phyloP scores from a whole-genome alignment of 2,113 vertebrate genomes.

The Willisornis vidua region DNA sequence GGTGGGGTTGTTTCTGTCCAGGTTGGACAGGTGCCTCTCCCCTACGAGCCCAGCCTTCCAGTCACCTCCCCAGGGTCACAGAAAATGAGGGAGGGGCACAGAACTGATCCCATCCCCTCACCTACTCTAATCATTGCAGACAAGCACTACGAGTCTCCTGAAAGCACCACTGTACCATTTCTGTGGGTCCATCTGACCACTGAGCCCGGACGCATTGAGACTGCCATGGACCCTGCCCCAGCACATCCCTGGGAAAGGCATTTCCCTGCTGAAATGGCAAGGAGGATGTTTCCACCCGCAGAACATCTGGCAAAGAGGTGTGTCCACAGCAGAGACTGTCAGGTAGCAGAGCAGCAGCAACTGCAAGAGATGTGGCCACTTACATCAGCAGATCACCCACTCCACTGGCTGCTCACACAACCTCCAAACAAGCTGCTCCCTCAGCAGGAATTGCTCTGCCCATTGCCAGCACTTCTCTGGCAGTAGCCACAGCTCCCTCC shows the following conservation, averaged over 20 bases:
- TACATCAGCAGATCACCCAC: not conserved
- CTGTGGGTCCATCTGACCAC: not conserved
- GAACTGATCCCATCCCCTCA: accelerated
- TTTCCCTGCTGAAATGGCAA: not conserved
- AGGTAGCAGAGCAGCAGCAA: not conserved
- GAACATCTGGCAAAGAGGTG: not conserved
- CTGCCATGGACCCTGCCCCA: not conserved
- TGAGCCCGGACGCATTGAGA: not conserved
- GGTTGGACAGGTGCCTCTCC: not conserved
- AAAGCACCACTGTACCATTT: not conserved
- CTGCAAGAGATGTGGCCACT: not conserved
- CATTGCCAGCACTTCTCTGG: not conserved
- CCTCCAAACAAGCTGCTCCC: not conserved
- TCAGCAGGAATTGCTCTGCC: not conserved
- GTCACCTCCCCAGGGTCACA: not conserved
- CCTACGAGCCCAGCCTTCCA: not conserved
- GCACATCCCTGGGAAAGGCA: not conserved
- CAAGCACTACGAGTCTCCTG: not conserved
- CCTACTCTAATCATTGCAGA: not conserved
- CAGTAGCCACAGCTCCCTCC: not conserved
- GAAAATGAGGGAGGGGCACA: not conserved
- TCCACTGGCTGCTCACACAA: not conserved
- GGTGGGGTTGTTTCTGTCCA: not conserved
- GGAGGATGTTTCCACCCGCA: not conserved
- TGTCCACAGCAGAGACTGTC: not conserved